These are phyloP conservation scores for Bombus breviceps DNA, from an alignment of 1,140 invertebrate species.

Conservation along the genomic window DNA sequence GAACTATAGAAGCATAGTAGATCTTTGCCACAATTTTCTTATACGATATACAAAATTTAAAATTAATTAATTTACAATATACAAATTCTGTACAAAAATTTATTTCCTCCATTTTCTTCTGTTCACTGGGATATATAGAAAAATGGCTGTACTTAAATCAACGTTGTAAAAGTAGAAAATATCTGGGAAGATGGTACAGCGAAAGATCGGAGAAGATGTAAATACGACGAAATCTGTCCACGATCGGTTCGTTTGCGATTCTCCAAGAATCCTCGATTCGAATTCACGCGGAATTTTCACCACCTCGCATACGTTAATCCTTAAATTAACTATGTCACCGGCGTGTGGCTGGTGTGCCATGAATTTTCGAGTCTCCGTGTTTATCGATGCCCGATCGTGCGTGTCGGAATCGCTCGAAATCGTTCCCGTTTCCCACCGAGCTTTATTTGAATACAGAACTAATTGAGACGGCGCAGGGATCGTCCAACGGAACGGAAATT, in stretches of 20 bases:
- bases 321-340: conserved; percentile 53
- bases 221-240: background rate
- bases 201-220: background rate
- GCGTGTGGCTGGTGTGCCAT: conserved; percentile 41
- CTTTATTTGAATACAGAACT: conserved; percentile 73
- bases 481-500: background rate
- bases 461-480: conserved; percentile 55
- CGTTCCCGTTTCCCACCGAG: conserved; percentile 28
- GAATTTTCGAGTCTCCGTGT: conserved; percentile 49
- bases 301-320: conserved; percentile 38
- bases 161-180: too few species aligned
- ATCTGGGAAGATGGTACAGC: background rate
- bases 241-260: background rate
- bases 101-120: too few species aligned
- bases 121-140: too few species aligned
- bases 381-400: conserved; percentile 44
- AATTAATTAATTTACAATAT: too few species aligned
- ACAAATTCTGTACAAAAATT: too few species aligned
- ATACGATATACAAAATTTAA: too few species aligned
- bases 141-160: too few species aligned
- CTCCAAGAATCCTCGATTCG: background rate
- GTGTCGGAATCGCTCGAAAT: conserved; percentile 1
- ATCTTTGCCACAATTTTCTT: too few species aligned
- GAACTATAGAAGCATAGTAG: too few species aligned
- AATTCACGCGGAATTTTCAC: conserved; percentile 8